phyloP scores from a whole-genome alignment of 2,797 vertebrate genomes.

The Sebastes hubbsi region DNA sequence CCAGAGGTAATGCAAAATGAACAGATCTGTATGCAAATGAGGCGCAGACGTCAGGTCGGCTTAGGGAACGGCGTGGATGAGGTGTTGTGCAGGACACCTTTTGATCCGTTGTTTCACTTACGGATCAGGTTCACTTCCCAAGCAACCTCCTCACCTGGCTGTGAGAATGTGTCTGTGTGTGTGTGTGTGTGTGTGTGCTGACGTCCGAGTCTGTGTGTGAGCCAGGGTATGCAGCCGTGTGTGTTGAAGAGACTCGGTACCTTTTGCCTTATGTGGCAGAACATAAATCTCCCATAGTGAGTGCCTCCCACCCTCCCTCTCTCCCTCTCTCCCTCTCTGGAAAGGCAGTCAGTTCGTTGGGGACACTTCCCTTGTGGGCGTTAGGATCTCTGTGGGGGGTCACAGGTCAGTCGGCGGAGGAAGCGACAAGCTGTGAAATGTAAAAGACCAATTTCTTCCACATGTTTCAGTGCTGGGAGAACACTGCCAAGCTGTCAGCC shows the following conservation, averaged over 20 bases:
- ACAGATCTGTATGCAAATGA: conserved; percentile 79
- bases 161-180: conserved; percentile 19
- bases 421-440: conserved; percentile 99
- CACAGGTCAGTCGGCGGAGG: conserved; percentile 94
- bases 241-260: conserved; percentile 48
- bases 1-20: conserved; percentile 80
- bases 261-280: conserved; percentile 64
- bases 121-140: conserved; percentile 78
- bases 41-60: conserved; percentile 74
- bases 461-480: conserved; percentile 92
- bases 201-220: conserved; percentile 7
- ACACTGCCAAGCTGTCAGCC: conserved; percentile 90
- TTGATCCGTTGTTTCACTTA: conserved; percentile 81
- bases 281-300: conserved; percentile 87
- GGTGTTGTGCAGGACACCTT: conserved; percentile 79
- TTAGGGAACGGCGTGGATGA: conserved; percentile 69
- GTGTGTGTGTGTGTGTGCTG: conserved; percentile 20
- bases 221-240: conserved; percentile 24
- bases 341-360: conserved; percentile 81
- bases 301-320: conserved; percentile 62
- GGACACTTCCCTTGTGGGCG: conserved; percentile 95
- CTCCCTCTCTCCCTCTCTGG: conserved; percentile 61
- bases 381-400: conserved; percentile 93
- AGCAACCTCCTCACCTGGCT: conserved; percentile 73
- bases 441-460: conserved; percentile 99